Evolutionary conservation across 2,888 invertebrate genomes (phyloP).

Genomic region (Caenorhabditis sp.): DNA sequence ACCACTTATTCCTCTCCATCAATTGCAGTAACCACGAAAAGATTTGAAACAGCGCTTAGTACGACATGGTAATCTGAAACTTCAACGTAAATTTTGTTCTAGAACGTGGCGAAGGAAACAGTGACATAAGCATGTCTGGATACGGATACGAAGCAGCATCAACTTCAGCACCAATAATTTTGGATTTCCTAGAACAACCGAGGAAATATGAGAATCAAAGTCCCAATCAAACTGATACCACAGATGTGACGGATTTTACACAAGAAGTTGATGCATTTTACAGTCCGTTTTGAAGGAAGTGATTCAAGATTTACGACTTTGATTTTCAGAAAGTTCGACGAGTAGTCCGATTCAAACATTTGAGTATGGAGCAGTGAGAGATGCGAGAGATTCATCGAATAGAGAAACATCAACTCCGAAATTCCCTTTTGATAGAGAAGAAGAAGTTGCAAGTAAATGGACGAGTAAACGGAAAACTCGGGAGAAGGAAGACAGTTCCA

Average conservation of each 20-base stretch:
- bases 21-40: conserved; percentile 1
- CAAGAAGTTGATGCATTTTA: conserved; percentile 49
- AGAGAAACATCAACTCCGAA: conserved; percentile 28
- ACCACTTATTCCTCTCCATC: conserved; percentile 4
- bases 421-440: conserved; percentile 27
- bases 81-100: not conserved
- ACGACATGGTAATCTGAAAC: not conserved
- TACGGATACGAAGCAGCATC: conserved; percentile 36
- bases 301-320: too few species aligned
- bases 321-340: conserved; percentile 26
- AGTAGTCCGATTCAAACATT: conserved; percentile 19
- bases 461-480: conserved; percentile 26
- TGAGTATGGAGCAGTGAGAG: conserved; percentile 41
- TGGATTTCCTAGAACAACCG: conserved; percentile 32
- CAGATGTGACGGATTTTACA: conserved; percentile 33
- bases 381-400: conserved; percentile 23
- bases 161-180: conserved; percentile 26
- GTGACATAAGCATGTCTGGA: conserved; percentile 45
- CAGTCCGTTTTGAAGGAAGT: conserved; percentile 35
- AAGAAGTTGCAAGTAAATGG: conserved; percentile 13
- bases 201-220: conserved; percentile 15
- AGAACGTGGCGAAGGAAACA: conserved; percentile 28
- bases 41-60: conserved; percentile 19
- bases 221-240: conserved; percentile 1
- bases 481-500: conserved; percentile 47